Evolutionary conservation across 2,888 invertebrate species (phyloP), one percentile per base, ranked within the genome.

Genomic region (Copidosoma aretas): DNA sequence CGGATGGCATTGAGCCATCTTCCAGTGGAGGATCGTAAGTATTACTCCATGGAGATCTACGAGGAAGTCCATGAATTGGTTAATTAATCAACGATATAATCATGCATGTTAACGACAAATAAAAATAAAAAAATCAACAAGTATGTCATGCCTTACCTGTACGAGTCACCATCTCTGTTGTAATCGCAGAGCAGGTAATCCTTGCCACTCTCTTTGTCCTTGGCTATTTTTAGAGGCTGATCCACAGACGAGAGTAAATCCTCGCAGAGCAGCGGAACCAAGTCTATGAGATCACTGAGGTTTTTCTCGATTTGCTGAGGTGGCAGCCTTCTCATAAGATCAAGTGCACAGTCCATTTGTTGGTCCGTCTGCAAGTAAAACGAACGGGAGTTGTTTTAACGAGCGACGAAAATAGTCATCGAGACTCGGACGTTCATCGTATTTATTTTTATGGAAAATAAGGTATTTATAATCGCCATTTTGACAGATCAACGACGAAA

Each of bases 281-380:
- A 87, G 85, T 98, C 98, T 81, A 99, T 98, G 81, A 99, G 88
- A 88, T 99, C 98, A 83, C 94, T 94, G 75, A 99, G 87, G 86
- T 98, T 99, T 85, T 97, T 97, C 84, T 98, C 98, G 78, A 98
- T 98, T 86, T 98, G 96, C 86, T 99, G 99, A 76, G 99, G 99
- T 77, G 99, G 99, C 84, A 99, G 86, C 79, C 99, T 91, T 82
- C 99, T 89, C 99, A 99, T 99, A 83, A 99, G 89, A 87, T 99
- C 99, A 78, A 99, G 87, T 61, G 98, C 98, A 87, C 97, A 97
- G 87, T 99, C 99, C 90, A 99, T 93, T 87, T 98, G 96, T 85
- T 95, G 92, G 83, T 96, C 96, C 83, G 93, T 93, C 95, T 95
- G 84, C 70, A 86, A 86, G 43, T 60, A 8, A 60, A 46, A 14